phyloP scores from a whole-genome alignment of 2,888 invertebrate genomes.

The Papilio demoleus region DNA sequence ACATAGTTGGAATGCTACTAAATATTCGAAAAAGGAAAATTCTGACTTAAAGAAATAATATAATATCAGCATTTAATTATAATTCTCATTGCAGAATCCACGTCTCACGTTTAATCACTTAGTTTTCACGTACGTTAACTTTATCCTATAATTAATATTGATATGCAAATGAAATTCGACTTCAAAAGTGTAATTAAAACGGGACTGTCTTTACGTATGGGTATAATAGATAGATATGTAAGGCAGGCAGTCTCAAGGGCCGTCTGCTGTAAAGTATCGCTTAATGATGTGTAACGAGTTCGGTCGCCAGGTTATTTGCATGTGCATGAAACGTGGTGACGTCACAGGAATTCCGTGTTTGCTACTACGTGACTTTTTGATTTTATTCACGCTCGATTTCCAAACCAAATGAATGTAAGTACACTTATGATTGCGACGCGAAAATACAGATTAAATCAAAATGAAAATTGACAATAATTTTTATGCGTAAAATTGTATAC shows the following conservation, averaged over 20 bases:
- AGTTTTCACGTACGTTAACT: not conserved
- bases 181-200: conserved; percentile 18
- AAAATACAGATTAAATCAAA: conserved; percentile 8
- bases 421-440: conserved; percentile 12
- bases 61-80: not conserved
- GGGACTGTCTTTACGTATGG: conserved; percentile 20
- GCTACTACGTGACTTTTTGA: conserved; percentile 35
- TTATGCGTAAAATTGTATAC: not conserved
- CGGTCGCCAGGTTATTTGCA: conserved; percentile 68
- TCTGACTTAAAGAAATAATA: too few species aligned
- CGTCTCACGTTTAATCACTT: not conserved
- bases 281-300: conserved; percentile 82
- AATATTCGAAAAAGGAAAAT: too few species aligned
- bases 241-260: conserved; percentile 76
- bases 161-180: not conserved
- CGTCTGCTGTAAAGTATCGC: conserved; percentile 83
- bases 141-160: conserved; percentile 14
- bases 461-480: not conserved
- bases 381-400: conserved; percentile 45
- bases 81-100: not conserved
- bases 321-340: conserved; percentile 55
- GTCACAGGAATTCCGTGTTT: conserved; percentile 25
- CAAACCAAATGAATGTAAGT: conserved; percentile 47
- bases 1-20: too few species aligned
- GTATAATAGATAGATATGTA: conserved; percentile 40